These are phyloP conservation scores for Homarus americanus DNA, from an alignment of 1,140 invertebrate species.

Conservation along the genomic window DNA sequence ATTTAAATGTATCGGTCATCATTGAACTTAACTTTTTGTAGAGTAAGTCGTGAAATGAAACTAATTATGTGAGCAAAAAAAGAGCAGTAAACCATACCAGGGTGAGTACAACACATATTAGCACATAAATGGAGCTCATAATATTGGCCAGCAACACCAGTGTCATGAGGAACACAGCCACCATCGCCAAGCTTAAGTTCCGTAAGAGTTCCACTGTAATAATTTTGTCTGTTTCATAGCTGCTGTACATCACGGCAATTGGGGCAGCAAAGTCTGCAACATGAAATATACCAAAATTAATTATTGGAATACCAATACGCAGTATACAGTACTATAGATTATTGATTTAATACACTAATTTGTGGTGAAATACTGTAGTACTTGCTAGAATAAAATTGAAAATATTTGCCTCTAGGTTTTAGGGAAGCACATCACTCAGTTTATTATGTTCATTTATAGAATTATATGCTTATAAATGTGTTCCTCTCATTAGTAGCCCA, in stretches of 20 bases:
- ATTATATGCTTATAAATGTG: no score
- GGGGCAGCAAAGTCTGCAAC: slow-evolving; percentile 76
- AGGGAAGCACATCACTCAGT: no score
- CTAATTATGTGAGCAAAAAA: not conserved
- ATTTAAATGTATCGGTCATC: not conserved
- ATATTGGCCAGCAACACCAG: slow-evolving; percentile 88
- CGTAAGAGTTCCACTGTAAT: slow-evolving; percentile 87
- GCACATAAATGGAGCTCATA: slow-evolving; percentile 88
- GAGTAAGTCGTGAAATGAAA: not conserved
- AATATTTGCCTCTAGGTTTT: no score
- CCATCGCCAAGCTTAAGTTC: slow-evolving; percentile 87
- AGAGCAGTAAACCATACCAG: slow-evolving; percentile 82
- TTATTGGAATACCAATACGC: no score
- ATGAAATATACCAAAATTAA: no score
- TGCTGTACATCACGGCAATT: slow-evolving; percentile 84
- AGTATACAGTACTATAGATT: no score
- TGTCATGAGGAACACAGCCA: slow-evolving; percentile 90
- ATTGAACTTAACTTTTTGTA: not conserved
- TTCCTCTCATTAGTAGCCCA: no score
- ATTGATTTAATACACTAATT: no score
- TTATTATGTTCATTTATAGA: no score
- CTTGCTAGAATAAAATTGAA: no score
- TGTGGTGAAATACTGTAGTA: no score
- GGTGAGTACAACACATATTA: slow-evolving; percentile 87
- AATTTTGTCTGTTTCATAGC: slow-evolving; percentile 87